Evolutionary conservation across 2,797 vertebrate genomes (phyloP).

Genomic region (Otolemur crassicaudatus): DNA sequence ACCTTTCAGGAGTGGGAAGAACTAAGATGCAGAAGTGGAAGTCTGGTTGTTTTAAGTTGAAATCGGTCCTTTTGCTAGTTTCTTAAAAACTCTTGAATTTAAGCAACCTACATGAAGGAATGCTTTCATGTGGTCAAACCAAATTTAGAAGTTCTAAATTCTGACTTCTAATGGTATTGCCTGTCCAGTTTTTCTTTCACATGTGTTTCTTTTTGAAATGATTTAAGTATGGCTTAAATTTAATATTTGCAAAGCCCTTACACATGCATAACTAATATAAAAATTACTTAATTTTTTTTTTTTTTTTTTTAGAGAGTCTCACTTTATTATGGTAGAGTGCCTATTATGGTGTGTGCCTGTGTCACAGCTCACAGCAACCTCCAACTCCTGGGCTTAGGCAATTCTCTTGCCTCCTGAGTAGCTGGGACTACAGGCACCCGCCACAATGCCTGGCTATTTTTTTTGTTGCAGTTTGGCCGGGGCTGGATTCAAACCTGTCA

Average conservation of each 20-base stretch:
- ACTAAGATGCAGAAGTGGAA: background rate
- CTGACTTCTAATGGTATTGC: background rate
- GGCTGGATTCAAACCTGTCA: too few species aligned
- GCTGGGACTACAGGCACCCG: too few species aligned
- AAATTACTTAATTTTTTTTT: slow-evolving; percentile 24
- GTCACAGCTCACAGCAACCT: too few species aligned
- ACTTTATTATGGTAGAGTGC: too few species aligned
- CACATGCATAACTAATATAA: background rate
- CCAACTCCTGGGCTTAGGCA: too few species aligned
- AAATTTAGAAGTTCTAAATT: slow-evolving; percentile 4
- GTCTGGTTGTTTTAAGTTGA: background rate
- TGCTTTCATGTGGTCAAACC: background rate
- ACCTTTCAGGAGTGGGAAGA: background rate
- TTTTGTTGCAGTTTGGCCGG: too few species aligned
- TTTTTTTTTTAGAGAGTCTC: too few species aligned
- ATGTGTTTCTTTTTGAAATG: background rate
- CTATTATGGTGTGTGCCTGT: too few species aligned
- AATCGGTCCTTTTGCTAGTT: background rate
- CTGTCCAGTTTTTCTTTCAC: background rate
- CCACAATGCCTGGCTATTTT: too few species aligned
- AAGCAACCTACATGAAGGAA: background rate
- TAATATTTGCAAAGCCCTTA: background rate
- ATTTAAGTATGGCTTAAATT: background rate
- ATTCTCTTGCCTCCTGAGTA: too few species aligned
- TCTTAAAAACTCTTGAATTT: background rate